Conservation (phyloP, 2,888 invertebrate species). For the Erpobdella octoculata region DNA sequence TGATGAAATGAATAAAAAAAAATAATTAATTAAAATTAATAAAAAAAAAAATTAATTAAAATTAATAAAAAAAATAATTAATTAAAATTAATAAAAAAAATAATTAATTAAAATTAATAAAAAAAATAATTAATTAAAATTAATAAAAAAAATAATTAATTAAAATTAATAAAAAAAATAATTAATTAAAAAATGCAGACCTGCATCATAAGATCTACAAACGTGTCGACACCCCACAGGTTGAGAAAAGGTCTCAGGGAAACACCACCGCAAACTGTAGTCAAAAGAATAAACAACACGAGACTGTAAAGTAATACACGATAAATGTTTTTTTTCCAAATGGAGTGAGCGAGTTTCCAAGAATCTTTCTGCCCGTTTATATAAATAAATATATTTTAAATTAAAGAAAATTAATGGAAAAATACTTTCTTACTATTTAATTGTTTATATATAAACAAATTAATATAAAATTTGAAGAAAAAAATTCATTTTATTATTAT, state of each 20-base stretch:
- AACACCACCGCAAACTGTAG: conserved; percentile 31
- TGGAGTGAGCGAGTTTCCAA: not conserved
- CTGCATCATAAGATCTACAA: conserved; percentile 53
- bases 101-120: conserved; percentile 14
- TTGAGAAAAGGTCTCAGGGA: conserved; percentile 61
- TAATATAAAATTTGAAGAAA: too few relatives aligned
- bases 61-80: too few relatives aligned
- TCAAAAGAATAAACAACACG: not conserved
- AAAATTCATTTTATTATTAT: too few relatives aligned
- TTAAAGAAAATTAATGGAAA: not conserved
- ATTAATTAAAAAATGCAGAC: conserved; percentile 42
- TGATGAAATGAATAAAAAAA: too few relatives aligned
- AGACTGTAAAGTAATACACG: not conserved
- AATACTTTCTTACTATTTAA: too few relatives aligned
- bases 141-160: not conserved
- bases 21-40: too few relatives aligned
- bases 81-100: too few relatives aligned
- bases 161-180: not conserved
- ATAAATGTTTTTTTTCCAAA: not conserved
- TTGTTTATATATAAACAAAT: too few relatives aligned
- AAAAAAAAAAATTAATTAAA: too few relatives aligned
- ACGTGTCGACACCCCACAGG: conserved; percentile 56
- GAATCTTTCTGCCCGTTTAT: too few relatives aligned
- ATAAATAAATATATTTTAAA: conserved; percentile 13
- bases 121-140: conserved; percentile 15